These are phyloP conservation scores for Xenops minutus DNA, from an alignment of 2,797 vertebrate genomes.

Conservation along the genomic window DNA sequence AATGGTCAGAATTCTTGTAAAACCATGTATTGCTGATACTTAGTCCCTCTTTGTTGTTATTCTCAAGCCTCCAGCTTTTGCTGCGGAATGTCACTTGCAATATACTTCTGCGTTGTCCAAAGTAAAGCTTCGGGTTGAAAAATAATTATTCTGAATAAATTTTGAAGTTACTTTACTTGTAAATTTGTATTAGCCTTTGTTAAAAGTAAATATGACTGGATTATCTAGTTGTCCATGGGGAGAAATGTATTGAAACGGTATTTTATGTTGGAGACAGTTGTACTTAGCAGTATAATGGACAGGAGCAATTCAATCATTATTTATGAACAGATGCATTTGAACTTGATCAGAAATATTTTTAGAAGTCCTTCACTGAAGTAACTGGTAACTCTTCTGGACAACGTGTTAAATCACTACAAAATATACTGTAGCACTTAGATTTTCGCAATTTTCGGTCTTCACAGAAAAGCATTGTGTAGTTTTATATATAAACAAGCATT, in stretches of 20 bases:
- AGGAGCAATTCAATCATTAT: constrained; percentile 62
- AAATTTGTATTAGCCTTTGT: constrained; percentile 60
- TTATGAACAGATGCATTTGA: constrained; percentile 70
- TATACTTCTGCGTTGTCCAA: constrained; percentile 58
- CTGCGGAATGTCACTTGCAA: constrained; percentile 58
- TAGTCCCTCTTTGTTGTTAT: constrained; percentile 34
- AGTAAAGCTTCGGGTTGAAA: constrained; percentile 58
- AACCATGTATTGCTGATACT: constrained; percentile 35
- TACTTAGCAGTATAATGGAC: constrained; percentile 46
- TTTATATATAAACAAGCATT: constrained; percentile 64
- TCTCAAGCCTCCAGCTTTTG: constrained; percentile 59
- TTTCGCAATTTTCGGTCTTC: constrained; percentile 38
- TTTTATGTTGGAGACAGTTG: constrained; percentile 69
- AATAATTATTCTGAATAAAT: constrained; percentile 65
- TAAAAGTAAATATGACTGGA: constrained; percentile 55
- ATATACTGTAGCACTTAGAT: constrained; percentile 65
- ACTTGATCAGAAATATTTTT: constrained; percentile 62
- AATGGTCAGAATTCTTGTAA: constrained; percentile 53
- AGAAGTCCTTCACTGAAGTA: constrained; percentile 57
- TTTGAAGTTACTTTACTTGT: constrained; percentile 67
- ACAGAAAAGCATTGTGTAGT: constrained; percentile 45
- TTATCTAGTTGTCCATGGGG: constrained; percentile 18
- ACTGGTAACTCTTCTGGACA: constrained; percentile 63
- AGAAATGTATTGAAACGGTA: constrained; percentile 62
- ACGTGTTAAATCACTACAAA: constrained; percentile 70